phyloP scores from a whole-genome alignment of 1,140 invertebrate genomes.

The Drosophila bipectinata region DNA sequence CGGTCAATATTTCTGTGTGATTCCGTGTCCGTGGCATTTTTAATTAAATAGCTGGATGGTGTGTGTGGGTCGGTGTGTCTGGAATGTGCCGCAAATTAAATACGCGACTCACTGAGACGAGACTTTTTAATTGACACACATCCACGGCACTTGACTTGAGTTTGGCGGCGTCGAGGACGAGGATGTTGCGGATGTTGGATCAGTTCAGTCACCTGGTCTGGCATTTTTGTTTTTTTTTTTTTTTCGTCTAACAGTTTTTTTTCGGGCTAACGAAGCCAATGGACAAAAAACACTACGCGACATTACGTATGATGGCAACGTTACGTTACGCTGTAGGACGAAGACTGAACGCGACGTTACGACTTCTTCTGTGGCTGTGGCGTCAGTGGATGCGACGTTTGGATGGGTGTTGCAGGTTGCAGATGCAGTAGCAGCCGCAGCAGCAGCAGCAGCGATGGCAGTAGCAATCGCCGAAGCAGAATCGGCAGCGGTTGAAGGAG shows the following conservation, averaged over 20 bases:
- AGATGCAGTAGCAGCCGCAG: conserved; percentile 39
- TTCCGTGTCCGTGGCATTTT: conserved; percentile 36
- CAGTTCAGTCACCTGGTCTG: conserved; percentile 46
- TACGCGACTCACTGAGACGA: conserved; percentile 74
- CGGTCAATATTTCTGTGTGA: conserved; percentile 10
- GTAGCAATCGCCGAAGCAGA: neutral
- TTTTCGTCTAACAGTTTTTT: neutral
- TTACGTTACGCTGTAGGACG: conserved; percentile 44
- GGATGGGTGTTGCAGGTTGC: conserved; percentile 38
- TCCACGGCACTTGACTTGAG: conserved; percentile 59
- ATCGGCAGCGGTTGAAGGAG: conserved; percentile 19
- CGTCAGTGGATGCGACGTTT: conserved; percentile 8
- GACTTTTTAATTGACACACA: conserved; percentile 79
- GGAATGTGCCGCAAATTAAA: conserved; percentile 59
- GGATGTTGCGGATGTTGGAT: conserved; percentile 36
- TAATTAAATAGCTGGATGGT: conserved; percentile 33
- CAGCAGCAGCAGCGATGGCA: conserved; percentile 4
- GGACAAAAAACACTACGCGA: conserved; percentile 39
- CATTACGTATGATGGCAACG: conserved; percentile 44
- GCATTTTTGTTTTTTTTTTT: conserved; percentile 12
- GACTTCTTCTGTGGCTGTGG: conserved; percentile 5
- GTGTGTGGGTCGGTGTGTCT: conserved; percentile 16
- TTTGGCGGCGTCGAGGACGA: conserved; percentile 12
- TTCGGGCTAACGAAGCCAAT: conserved; percentile 57
- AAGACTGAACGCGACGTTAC: conserved; percentile 70